Percentiles rank a stretch among this genome's conserved stretches.
These are phyloP conservation scores for Marronus borbonicus DNA, from an alignment of 2,888 invertebrate species.

Conservation along the genomic window DNA sequence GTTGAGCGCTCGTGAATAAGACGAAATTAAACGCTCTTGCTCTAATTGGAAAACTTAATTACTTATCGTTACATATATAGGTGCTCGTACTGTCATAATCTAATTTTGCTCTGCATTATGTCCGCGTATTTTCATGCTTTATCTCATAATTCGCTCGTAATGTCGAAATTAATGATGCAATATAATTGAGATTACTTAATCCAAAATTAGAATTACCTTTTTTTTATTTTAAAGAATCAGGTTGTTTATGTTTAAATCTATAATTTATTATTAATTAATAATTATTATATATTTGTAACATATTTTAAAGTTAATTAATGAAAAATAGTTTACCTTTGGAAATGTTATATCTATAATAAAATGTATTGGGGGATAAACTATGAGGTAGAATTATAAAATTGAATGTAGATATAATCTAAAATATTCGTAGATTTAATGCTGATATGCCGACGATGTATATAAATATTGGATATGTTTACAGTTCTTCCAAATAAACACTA, in stretches of 20 bases:
- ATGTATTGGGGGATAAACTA: too few relatives aligned
- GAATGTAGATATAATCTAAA: too few relatives aligned
- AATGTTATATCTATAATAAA: neutral
- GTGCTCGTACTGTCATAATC: constrained; percentile 24
- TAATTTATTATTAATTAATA: too few relatives aligned
- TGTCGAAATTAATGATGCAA: constrained; percentile 15
- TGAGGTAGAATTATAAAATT: too few relatives aligned
- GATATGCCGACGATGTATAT: neutral
- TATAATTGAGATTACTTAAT: neutral
- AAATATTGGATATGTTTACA: constrained; percentile 43
- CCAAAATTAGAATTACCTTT: too few relatives aligned
- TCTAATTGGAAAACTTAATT: constrained; percentile 50
- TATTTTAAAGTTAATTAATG: neutral
- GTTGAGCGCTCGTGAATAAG: constrained; percentile 31
- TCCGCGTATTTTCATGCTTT: constrained; percentile 14
- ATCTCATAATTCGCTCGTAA: constrained; percentile 10
- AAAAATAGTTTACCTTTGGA: neutral
- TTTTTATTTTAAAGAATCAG: neutral
- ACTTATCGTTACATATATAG: constrained; percentile 36
- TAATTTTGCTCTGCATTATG: constrained; percentile 14
- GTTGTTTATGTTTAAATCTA: too few relatives aligned
- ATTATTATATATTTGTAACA: neutral
- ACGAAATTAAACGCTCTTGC: constrained; percentile 43
- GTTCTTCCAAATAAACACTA: constrained; percentile 49
- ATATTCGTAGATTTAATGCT: too few relatives aligned